These are phyloP conservation scores for Arremon brunneinucha DNA, from an alignment of 2,797 vertebrate species.

Conservation along the genomic window DNA sequence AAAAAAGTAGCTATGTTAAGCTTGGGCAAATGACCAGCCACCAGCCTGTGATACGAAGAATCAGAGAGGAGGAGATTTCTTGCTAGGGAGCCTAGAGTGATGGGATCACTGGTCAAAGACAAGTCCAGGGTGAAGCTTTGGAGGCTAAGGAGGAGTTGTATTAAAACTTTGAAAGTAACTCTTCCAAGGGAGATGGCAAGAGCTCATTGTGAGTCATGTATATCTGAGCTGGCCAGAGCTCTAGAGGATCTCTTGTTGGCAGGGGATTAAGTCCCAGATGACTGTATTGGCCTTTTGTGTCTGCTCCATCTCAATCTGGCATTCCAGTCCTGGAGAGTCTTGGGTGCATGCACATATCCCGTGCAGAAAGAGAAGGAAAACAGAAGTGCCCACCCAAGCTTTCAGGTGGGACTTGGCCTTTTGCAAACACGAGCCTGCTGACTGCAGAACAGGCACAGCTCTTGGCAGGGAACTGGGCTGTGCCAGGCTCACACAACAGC, in stretches of 20 bases:
- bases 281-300: background rate
- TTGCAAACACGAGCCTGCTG: background rate
- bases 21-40: background rate
- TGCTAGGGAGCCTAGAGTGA: background rate
- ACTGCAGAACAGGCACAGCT: background rate
- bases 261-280: background rate
- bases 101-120: background rate
- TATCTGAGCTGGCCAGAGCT: background rate
- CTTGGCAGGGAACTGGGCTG: fast-evolving
- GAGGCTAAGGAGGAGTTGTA: background rate
- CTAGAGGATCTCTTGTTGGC: background rate
- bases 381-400: background rate
- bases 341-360: fast-evolving
- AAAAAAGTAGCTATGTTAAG: background rate
- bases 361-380: background rate
- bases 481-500: background rate
- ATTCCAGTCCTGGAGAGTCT: background rate
- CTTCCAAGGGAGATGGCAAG: background rate
- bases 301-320: background rate
- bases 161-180: background rate
- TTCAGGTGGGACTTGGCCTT: background rate
- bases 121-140: background rate
- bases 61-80: background rate
- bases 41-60: background rate
- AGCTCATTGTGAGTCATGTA: background rate